Evolutionary conservation across 2,797 vertebrate genomes (phyloP), one percentile per base, ranked within the genome.

Genomic region (Acropternis orthonyx): DNA sequence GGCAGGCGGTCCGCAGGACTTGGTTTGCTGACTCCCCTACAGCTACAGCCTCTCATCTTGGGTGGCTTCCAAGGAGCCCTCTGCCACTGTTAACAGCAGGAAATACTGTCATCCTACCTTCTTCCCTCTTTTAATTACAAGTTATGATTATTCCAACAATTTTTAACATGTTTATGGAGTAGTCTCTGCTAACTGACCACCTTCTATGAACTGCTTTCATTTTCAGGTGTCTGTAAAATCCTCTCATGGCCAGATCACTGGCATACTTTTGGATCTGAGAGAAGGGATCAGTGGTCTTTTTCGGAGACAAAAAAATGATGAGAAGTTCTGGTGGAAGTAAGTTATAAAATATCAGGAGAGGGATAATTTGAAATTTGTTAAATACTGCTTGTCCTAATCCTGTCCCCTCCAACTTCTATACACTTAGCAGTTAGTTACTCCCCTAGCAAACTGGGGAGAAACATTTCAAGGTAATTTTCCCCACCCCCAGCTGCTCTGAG

Each of bases 21-120:
- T 0, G 1, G 9, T 37, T 10, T 37, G 26, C 12, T 7, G 2
- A 5, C 12, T 52, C 34, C 44, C 1, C 3, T 2, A 1, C 28
- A 20, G 43, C 52, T 8, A 7, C 54, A 21, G 75, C 4, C 0
- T 58, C n/a, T 21, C 24, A 0, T 16, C 32, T 6, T 8, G 0
- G 10, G 3, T 13, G 44, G 21, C 26, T 69, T 34, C 6, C 1
- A 22, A 32, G 79, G 22, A 55, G 52, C 51, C 10, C 63, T 46
- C 48, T 49, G 28, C 36, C 54, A 2, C 28, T 11, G 9, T 8
- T 32, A 44, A 19, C 44, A 20, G 34, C 2, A 15, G 58, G 30
- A 54, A 77, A 32, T 15, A 44, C 2, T 20, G 24, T 19, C n/a
- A 32, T 55, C 10, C 18, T 66, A n/a, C 49, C 18, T 80, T 52